Base-by-base conservation (phyloP, 2,888 invertebrate genomes). In the Hartigia nigra region DNA sequence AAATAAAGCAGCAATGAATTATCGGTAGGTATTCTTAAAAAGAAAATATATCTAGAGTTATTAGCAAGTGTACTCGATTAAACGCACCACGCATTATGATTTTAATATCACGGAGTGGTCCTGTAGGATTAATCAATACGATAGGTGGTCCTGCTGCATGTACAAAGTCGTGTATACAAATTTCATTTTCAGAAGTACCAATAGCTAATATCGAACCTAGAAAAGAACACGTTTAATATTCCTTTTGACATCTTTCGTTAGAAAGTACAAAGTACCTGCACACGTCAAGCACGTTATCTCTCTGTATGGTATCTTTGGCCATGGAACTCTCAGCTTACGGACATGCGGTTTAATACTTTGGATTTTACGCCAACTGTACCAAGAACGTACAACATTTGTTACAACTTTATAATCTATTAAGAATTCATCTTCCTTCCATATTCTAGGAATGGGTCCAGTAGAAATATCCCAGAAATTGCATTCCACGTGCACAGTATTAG, bases 101-200 rank as follows among this genome's bases (percentile, higher is more conserved):
- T 55, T 55, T 55, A 23, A 55, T 55, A 1, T 55, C 55, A 55
- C 55, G 55, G 23, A 55, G 23, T 55, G 55, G 55, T 55, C 55
- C 55, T 23, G 55, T 55, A 55, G 55, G 55, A 55, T 55, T 55
- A 2, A 23, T 55, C 23, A 55, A 55, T 55, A 55, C 55, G 23
- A 55, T 55, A 55, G 55, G 55, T 55, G 55, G 55, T 9, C 55
- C 55, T 55, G 23, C 55, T 55, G 55, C 55, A 35, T 77, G 75
- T 70, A 77, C 74, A 12, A 86, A 80, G 74, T 87, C 81, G 34
- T 84, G 88, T 76, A 89, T 83, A 75, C 84, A 82, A 72, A 89
- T 81, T 11, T 81, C 87, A 37, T 89, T 89, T 74, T 87, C 86
- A 1, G 82, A 84, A 12, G 87, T 84, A 12, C 88, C 90, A 76